phyloP scores from a whole-genome alignment of 2,888 invertebrate genomes.

The Hypercompe scribonia region DNA sequence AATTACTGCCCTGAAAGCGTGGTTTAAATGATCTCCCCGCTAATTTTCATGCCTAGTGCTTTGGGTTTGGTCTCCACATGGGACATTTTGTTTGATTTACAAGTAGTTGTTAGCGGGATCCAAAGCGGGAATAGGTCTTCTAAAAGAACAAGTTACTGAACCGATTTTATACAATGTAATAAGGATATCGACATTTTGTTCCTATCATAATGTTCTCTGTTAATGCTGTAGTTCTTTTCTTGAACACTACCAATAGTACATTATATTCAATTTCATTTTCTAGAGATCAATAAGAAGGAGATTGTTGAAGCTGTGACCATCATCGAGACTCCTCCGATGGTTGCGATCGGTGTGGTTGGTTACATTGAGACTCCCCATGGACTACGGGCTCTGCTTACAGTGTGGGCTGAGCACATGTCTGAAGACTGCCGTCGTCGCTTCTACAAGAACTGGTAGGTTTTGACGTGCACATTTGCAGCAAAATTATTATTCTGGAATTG shows the following conservation, averaged over 20 bases:
- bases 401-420: conserved; percentile 99
- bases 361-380: conserved; percentile 99
- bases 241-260: not conserved
- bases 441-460: conserved; percentile 98
- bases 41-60: no score
- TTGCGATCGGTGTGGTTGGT: conserved; percentile 98
- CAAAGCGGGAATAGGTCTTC: no score
- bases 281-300: conserved; percentile 99
- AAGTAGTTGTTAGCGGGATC: no score
- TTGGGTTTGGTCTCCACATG: no score
- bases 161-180: no score
- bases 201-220: not conserved
- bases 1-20: no score
- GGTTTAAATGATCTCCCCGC: no score
- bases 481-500: not conserved
- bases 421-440: conserved; percentile 99
- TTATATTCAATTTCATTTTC: conserved; percentile 12
- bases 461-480: not conserved
- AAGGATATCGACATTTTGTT: no score
- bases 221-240: not conserved
- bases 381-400: conserved; percentile 96
- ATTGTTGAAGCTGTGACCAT: conserved; percentile 99
- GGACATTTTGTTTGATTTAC: no score
- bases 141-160: no score
- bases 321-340: conserved; percentile 99